Conservation (phyloP, 2,888 invertebrate genomes). For the Plebejus argus region DNA sequence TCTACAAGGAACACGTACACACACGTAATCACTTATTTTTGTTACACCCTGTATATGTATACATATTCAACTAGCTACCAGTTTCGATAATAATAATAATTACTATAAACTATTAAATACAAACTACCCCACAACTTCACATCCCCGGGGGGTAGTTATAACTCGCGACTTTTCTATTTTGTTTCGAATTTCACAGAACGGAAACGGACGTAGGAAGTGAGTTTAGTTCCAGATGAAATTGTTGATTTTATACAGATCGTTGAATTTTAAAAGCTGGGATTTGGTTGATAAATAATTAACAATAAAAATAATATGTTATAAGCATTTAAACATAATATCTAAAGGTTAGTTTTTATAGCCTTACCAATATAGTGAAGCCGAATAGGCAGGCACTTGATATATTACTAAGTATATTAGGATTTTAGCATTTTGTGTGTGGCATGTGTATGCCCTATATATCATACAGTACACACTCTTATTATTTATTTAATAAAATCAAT, state of each 20-base stretch:
- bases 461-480: too few species aligned
- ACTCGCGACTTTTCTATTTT: slow-evolving; percentile 11
- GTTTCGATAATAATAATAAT: neutral
- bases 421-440: too few species aligned
- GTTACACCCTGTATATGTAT: neutral
- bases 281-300: neutral
- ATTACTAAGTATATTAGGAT: too few species aligned
- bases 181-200: neutral
- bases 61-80: neutral
- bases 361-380: too few species aligned
- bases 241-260: neutral
- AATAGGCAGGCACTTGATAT: too few species aligned
- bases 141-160: neutral
- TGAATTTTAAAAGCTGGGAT: neutral
- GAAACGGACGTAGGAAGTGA: neutral
- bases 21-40: neutral
- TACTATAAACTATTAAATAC: neutral
- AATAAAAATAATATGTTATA: too few species aligned
- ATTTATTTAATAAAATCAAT: too few species aligned
- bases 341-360: too few species aligned
- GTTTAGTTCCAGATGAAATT: neutral
- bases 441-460: too few species aligned
- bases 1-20: too few species aligned
- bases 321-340: too few species aligned
- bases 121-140: neutral